Evolutionary conservation across 2,113 vertebrate species (phyloP), one percentile per base, ranked within the genome.

Genomic region (Myiagra hebetior): DNA sequence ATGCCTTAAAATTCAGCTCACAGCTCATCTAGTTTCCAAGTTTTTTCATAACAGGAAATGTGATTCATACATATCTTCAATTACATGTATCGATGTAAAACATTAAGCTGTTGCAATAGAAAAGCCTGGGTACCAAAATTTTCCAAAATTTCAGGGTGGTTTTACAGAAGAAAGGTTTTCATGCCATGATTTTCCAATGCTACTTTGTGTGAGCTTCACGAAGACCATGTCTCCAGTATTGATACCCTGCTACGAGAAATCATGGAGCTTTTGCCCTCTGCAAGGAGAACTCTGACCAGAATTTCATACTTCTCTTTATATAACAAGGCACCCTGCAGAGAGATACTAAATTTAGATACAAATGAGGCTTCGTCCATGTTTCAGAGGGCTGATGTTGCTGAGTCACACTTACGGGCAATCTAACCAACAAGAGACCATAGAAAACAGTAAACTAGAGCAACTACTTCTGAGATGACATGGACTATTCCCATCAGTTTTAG

Each of bases 31-130:
- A 64, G 44, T 87, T 89, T 94, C 53, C 78, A 91, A 73, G 49
- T 24, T 76, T 95, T 95, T 95, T 87, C 81, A n/a, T 69, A 82
- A 95, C 70, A 93, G 91, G 89, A 96, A 96, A 91, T 31, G 44
- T 89, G 91, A 95, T 87, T 95, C 93, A 96, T 94, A 50, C 8
- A 0, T 49, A 62, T 89, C 56, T 95, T 87, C 63, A 94, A 68
- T 59, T 85, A 73, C 41, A 69, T 19, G 13, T 57, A 93, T 89
- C 49, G 33, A 20, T 62, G 46, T 62, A 79, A 78, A 85, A 68
- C 62, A 87, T 26, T 35, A 33, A 53, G 39, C 53, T 82, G 87
- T 69, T 85, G 68, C 69, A 97, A 87, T 37, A 95, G 84, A 60
- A 89, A 92, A 95, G 52, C 41, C 44, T 23, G 56, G 4, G 28